Evolutionary conservation across 2,113 vertebrate genomes (phyloP), one percentile per base, ranked within the genome.

Genomic region (human): DNA sequence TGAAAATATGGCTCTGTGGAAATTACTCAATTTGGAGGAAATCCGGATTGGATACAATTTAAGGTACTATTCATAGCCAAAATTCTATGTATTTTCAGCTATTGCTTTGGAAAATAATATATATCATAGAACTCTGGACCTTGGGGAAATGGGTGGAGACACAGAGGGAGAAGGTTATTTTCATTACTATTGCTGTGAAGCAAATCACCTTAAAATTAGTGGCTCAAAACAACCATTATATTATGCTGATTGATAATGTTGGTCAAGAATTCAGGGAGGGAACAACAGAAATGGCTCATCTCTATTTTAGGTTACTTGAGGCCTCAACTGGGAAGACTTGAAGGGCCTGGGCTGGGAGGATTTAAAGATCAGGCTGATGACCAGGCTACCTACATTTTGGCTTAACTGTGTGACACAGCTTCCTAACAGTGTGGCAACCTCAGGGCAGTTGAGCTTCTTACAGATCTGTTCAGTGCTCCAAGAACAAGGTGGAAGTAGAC

Each of bases 161-260:
- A 45, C 17, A 45, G 17, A 50, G 10, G 73, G n/a, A 89, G 14
- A 38, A 66, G 30, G 25, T 35, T 32, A 25, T 57, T 91, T 40
- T 30, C 5, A n/a, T 32, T 55, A 38, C 17, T 38, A 11, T 6
- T 73, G 18, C 38, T n/a, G 7, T 75, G 25, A 87, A 68, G 38
- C 55, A 80, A 81, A 75, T 0, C 9, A 83, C 52, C 35, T 84
- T 64, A 48, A 90, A 78, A 72, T 52, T 6, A 68, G 38, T 52
- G 38, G 3, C 32, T 38, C 75, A 40, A 40, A 48, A 10, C 38
- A 55, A n/a, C 4, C 35, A 17, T 88, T 73, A 59, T n/a, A 45
- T 40, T 23, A 18, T 18, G 38, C 8, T 38, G 2, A 0, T 30
- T 30, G n/a, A 22, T 43, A 18, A 48, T 0, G 0, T 35, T 18